phyloP scores from a whole-genome alignment of 2,797 vertebrate species.

The Enteromius anoplus region DNA sequence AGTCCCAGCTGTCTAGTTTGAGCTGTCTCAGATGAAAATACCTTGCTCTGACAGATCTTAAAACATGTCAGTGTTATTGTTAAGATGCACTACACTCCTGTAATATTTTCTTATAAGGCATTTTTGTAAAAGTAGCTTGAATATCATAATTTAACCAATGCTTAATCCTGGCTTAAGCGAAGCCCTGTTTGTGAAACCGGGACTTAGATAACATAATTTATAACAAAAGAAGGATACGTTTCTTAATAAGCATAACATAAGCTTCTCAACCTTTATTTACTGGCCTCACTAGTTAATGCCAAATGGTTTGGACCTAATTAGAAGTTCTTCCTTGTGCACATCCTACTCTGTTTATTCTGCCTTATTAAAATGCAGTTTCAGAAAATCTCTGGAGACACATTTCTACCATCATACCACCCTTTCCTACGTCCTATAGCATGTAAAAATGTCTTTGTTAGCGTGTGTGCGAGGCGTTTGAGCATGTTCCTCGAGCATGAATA shows the following conservation, averaged over 20 bases:
- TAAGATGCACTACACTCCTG: too few species aligned
- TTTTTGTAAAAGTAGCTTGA: too few species aligned
- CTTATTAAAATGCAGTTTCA: not conserved
- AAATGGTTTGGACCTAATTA: not conserved
- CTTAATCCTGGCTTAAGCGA: too few species aligned
- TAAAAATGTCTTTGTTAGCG: not conserved
- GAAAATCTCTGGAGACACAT: not conserved
- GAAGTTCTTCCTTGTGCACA: not conserved
- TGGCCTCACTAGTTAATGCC: not conserved
- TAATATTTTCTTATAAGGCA: too few species aligned
- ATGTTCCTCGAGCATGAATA: conserved; percentile 51
- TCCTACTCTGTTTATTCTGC: not conserved
- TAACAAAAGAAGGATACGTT: not conserved
- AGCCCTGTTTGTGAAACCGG: too few species aligned
- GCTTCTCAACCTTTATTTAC: not conserved
- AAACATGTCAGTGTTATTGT: too few species aligned
- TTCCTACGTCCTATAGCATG: not conserved
- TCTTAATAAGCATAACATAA: too few species aligned
- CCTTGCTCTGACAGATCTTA: too few species aligned
- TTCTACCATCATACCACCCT: conserved; percentile 5
- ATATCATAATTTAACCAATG: too few species aligned
- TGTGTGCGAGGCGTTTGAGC: conserved; percentile 1
- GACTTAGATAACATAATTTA: not conserved
- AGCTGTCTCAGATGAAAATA: too few species aligned
- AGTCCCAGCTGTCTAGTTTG: too few species aligned